phyloP scores from a whole-genome alignment of 1,140 invertebrate genomes.

The Drosophila ambigua region DNA sequence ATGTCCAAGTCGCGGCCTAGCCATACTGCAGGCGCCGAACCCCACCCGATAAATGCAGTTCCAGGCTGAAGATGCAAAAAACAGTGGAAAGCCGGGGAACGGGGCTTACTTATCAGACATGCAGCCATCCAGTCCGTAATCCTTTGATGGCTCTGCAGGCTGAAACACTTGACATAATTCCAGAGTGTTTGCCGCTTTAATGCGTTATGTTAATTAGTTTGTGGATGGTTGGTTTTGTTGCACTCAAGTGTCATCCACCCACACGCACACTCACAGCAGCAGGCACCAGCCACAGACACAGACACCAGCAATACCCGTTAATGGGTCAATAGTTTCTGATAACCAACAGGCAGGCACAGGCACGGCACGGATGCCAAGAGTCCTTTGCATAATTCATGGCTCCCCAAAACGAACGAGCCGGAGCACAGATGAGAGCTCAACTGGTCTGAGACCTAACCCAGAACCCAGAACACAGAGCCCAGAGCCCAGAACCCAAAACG shows the following conservation, averaged over 20 bases:
- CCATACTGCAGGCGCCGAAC: slow-evolving; percentile 7
- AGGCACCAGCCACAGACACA: neutral
- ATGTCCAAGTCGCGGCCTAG: slow-evolving; percentile 23
- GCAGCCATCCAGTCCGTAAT: slow-evolving; percentile 48
- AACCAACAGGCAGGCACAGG: slow-evolving; percentile 36
- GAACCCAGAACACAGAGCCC: neutral
- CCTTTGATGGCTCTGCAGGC: slow-evolving; percentile 63
- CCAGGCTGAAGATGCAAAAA: slow-evolving; percentile 4
- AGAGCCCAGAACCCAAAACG: neutral
- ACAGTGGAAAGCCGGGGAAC: neutral
- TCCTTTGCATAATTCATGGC: slow-evolving; percentile 77
- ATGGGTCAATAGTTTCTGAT: slow-evolving; percentile 80
- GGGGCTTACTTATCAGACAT: slow-evolving; percentile 42
- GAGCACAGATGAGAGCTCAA: slow-evolving; percentile 1
- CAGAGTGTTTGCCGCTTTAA: slow-evolving; percentile 69
- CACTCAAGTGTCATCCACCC: slow-evolving; percentile 53
- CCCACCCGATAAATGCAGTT: slow-evolving; percentile 45
- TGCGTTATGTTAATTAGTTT: slow-evolving; percentile 80
- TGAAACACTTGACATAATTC: slow-evolving; percentile 74
- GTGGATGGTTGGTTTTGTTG: slow-evolving; percentile 50
- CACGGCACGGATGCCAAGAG: slow-evolving; percentile 39
- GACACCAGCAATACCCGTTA: slow-evolving; percentile 57
- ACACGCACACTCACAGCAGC: slow-evolving; percentile 6
- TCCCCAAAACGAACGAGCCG: slow-evolving; percentile 13
- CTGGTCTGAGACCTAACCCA: no score